Base-by-base conservation (phyloP, 2,113 vertebrate species). In the Mormyrus iriodes region DNA sequence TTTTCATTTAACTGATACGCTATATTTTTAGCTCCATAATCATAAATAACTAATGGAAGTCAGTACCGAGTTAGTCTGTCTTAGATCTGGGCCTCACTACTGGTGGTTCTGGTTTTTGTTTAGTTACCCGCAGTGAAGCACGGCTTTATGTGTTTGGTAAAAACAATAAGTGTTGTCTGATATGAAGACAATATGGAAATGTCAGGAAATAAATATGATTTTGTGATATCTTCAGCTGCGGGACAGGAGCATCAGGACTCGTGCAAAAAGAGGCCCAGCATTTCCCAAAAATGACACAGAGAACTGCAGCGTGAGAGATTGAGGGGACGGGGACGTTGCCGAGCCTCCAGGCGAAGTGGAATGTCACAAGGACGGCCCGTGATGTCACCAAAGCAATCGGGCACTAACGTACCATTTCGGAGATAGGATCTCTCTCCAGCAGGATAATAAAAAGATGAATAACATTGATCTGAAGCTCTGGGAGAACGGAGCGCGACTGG, bases 381-480 rank as follows among this genome's bases (percentile, higher is more conserved):
- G 73, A 79, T 79, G 73, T 88, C 69, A 88, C 73, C 19, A 39
- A 39, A 82, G 31, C 88, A 52, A 88, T 44, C 73, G 21, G 48
- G 17, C 51, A 7, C 73, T 42, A 24, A 65, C 27, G 35, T 51
- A 44, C 49, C 21, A 55, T 55, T 79, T 79, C 2, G 21, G 9
- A 88, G 88, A 55, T 52, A 82, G 27, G 48, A 88, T 88, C 88
- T 55, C 48, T 55, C 88, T 9, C 85, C n/a, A 35, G 48, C 51
- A 55, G 19, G 88, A 31, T 79, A 82, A 79, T 49, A 42, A 88
- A 51, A 39, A 24, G n/a, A 35, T 17, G 88, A 83, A 53, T 88
- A 88, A 88, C 88, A 51, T 82, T 88, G 51, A 53, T 55, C 73
- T 35, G 46, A 27, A 35, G 9, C 88, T 88, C 88, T 49, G 39